Conservation (phyloP, 2,113 vertebrate species). For the Sphaerodactylus townsendi region DNA sequence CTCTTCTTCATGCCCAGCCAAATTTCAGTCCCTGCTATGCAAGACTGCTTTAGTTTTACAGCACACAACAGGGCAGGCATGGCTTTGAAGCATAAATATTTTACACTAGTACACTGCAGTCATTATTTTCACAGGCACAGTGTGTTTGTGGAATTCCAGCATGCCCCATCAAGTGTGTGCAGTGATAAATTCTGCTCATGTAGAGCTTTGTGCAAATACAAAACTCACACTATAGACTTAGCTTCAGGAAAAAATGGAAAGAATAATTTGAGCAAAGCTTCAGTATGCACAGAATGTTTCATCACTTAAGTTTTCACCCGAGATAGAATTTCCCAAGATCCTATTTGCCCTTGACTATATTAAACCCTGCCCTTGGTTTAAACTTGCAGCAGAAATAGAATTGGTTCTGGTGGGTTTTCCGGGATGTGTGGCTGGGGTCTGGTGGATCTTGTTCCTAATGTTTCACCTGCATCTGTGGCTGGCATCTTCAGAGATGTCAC, state of each 20-base stretch:
- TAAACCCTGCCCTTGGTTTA: slow-evolving; percentile 24
- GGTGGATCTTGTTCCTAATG: too few species aligned
- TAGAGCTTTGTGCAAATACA: neutral
- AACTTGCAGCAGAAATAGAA: slow-evolving; percentile 6
- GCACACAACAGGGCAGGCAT: neutral
- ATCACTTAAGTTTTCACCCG: neutral
- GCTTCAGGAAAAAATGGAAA: neutral
- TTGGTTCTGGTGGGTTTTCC: too few species aligned
- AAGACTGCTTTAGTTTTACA: neutral
- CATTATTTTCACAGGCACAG: neutral
- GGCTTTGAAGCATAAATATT: neutral
- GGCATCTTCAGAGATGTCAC: too few species aligned
- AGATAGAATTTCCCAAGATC: neutral
- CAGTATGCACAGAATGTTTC: neutral
- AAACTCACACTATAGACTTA: neutral
- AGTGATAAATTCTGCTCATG: neutral
- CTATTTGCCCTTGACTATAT: neutral
- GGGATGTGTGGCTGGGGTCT: too few species aligned
- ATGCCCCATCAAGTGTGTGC: neutral
- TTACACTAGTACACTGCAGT: neutral
- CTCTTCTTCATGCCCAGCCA: too few species aligned
- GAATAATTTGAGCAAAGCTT: neutral
- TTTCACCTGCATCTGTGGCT: too few species aligned
- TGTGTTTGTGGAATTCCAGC: neutral
- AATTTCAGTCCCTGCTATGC: neutral